Evolutionary conservation across 2,113 vertebrate species (phyloP).

Genomic region (Campylomormyrus numenius): DNA sequence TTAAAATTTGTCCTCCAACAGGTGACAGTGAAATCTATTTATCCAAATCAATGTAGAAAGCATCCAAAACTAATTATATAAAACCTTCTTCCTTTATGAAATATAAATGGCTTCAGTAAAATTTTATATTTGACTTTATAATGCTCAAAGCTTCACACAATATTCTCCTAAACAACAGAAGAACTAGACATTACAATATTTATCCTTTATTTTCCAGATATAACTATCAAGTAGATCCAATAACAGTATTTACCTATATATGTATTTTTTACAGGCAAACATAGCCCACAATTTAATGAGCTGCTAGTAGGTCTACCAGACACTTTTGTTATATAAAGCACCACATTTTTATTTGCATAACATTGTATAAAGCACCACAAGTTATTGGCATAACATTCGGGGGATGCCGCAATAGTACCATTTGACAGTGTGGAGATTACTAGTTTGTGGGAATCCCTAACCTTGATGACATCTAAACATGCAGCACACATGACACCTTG

Average conservation of each 20-base stretch:
- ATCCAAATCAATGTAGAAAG: constrained; percentile 7
- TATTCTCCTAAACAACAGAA: constrained; percentile 18
- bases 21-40: constrained; percentile 18
- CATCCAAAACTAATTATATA: constrained; percentile 24
- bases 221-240: constrained; percentile 11
- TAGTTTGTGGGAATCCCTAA: neutral
- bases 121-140: neutral
- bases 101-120: constrained; percentile 15
- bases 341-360: neutral
- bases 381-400: neutral
- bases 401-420: neutral
- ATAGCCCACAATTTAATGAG: constrained; percentile 6
- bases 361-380: constrained; percentile 11
- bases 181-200: neutral
- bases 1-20: neutral
- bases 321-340: neutral
- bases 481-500: neutral
- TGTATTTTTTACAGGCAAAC: neutral
- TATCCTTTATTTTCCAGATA: neutral
- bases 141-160: neutral
- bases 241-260: neutral
- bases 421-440: neutral
- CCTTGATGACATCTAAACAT: neutral
- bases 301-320: neutral
- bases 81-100: constrained; percentile 25